Percentiles rank a stretch among this genome's conserved stretches.
Conservation (phyloP, 30 jellyfish, hydroid and myxozoan species). For the Turritopsis rubra region DNA sequence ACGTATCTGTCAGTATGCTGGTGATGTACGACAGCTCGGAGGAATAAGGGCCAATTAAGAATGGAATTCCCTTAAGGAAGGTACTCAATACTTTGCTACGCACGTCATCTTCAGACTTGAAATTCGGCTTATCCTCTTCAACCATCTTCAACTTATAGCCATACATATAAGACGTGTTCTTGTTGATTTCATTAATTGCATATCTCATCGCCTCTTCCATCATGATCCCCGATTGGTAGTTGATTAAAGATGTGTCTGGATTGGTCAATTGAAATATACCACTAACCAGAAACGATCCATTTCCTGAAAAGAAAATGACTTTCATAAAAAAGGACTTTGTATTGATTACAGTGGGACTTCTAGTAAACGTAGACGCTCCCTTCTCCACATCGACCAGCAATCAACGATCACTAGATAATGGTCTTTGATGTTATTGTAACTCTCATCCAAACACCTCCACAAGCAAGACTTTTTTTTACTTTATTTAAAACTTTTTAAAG, state of each 20-base stretch:
- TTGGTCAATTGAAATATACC: not conserved
- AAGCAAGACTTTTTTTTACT: too few relatives aligned
- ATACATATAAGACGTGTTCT: constrained; percentile 40
- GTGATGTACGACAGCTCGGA: constrained; percentile 25
- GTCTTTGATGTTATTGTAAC: too few relatives aligned
- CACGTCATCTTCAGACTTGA: not conserved
- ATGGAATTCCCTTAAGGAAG: constrained; percentile 22
- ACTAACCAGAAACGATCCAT: constrained; percentile 20
- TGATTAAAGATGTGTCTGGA: not conserved
- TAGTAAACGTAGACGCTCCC: too few relatives aligned
- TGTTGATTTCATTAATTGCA: constrained; percentile 36
- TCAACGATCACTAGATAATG: too few relatives aligned
- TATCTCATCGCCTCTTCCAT: constrained; percentile 22
- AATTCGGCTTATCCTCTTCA: not conserved
- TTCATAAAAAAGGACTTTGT: too few relatives aligned
- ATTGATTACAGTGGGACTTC: too few relatives aligned
- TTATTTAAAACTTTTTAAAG: too few relatives aligned
- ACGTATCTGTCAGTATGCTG: constrained; percentile 25
- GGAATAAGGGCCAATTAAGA: constrained; percentile 36
- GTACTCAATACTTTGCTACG: constrained; percentile 20
- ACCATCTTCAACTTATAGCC: constrained; percentile 39
- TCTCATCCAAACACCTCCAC: too few relatives aligned
- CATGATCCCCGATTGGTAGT: constrained; percentile 21
- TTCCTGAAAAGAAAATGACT: not conserved
- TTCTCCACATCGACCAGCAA: too few relatives aligned